A percentile compares a stretch with the other conserved stretches of the same genome.
Conservation (phyloP, 2,113 vertebrate species). For the Tachysurus vachellii region DNA sequence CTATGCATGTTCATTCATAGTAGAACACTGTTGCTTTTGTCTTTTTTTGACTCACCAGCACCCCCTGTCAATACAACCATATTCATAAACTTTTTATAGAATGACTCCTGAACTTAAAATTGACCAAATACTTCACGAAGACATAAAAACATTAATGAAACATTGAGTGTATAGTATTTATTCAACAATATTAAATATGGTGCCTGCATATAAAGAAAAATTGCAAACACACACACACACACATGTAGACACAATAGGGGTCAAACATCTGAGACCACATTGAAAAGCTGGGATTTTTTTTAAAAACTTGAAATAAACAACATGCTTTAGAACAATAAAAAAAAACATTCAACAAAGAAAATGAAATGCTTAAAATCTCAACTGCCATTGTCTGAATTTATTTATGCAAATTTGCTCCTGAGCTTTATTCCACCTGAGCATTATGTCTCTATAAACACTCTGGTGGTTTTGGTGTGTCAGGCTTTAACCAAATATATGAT, state of each 20-base stretch:
- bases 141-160: neutral
- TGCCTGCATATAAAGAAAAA: neutral
- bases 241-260: neutral
- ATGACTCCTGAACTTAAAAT: neutral
- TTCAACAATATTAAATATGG: neutral
- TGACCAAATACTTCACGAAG: neutral
- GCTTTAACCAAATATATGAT: neutral
- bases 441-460: neutral
- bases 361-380: neutral
- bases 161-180: conserved; percentile 10
- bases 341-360: neutral
- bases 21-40: neutral
- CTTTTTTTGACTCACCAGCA: conserved; percentile 12
- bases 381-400: neutral
- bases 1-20: neutral
- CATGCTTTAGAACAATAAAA: neutral
- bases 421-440: neutral
- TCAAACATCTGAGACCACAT: neutral
- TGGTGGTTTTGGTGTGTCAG: neutral
- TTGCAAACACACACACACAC: neutral
- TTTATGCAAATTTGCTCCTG: neutral
- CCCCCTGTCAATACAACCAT: conserved; percentile 14
- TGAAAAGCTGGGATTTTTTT: neutral
- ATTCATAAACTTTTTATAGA: neutral
- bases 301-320: neutral